A percentile compares a stretch with the other conserved stretches of the same genome.
Evolutionary conservation across 1,140 invertebrate species (phyloP).

Genomic region (Orchesella cincta): DNA sequence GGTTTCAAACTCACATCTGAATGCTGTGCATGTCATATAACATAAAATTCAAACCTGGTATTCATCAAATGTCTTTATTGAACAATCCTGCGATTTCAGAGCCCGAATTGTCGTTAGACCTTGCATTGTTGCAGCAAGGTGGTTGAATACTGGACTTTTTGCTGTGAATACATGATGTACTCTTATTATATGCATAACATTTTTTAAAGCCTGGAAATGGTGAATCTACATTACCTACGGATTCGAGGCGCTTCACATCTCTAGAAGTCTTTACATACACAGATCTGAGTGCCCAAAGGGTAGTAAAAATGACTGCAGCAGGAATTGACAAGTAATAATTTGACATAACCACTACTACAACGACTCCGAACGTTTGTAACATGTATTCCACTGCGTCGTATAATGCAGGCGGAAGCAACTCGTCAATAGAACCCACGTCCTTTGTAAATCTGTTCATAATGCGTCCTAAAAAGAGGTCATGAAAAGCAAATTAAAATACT

Average conservation of each 20-base stretch:
- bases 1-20: too few relatives aligned
- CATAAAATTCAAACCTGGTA: constrained; percentile 60
- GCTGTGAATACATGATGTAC: constrained; percentile 56
- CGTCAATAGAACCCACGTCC: constrained; percentile 76
- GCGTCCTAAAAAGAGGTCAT: constrained; percentile 60
- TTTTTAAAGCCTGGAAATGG: not conserved
- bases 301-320: constrained; percentile 59
- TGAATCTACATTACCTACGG: constrained; percentile 68
- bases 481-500: constrained; percentile 18
- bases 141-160: constrained; percentile 79
- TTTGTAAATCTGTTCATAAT: constrained; percentile 83
- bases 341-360: constrained; percentile 61
- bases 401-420: constrained; percentile 69
- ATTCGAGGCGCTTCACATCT: constrained; percentile 65
- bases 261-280: constrained; percentile 67
- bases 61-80: constrained; percentile 77
- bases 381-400: constrained; percentile 56
- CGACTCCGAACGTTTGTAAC: constrained; percentile 57
- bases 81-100: constrained; percentile 70
- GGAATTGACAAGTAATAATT: constrained; percentile 64
- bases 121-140: constrained; percentile 83
- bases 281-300: constrained; percentile 61
- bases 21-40: not conserved
- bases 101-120: constrained; percentile 88
- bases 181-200: not conserved